Conservation (phyloP, 2,797 vertebrate genomes). For the Pantherophis alleghaniensis region DNA sequence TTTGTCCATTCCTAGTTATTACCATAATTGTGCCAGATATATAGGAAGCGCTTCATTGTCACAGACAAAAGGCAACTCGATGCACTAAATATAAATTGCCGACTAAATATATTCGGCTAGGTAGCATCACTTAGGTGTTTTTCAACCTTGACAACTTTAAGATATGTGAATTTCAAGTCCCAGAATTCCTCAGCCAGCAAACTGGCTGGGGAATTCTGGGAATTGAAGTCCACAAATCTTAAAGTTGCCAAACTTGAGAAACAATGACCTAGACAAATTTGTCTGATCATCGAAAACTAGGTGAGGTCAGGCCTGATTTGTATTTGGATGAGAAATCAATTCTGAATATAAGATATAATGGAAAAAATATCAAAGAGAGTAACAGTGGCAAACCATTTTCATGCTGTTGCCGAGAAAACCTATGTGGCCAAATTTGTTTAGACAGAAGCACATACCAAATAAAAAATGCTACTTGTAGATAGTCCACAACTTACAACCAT, state of each 20-base stretch:
- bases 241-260: neutral
- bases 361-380: neutral
- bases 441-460: neutral
- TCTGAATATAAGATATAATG: neutral
- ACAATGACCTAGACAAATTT: neutral
- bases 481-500: too few relatives aligned
- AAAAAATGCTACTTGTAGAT: neutral
- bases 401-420: neutral
- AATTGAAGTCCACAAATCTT: neutral
- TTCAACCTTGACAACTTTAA: neutral
- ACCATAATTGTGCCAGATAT: neutral
- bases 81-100: neutral
- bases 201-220: neutral
- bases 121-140: neutral
- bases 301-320: neutral
- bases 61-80: neutral
- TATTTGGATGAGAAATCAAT: neutral
- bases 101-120: neutral
- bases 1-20: neutral
- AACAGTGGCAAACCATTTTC: neutral
- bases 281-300: neutral
- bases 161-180: neutral
- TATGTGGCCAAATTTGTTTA: neutral
- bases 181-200: neutral
- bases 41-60: neutral